A percentile compares a stretch with the other conserved stretches of the same genome.
Conservation (phyloP, 2,113 vertebrate genomes). For the Heterocephalus glaber region DNA sequence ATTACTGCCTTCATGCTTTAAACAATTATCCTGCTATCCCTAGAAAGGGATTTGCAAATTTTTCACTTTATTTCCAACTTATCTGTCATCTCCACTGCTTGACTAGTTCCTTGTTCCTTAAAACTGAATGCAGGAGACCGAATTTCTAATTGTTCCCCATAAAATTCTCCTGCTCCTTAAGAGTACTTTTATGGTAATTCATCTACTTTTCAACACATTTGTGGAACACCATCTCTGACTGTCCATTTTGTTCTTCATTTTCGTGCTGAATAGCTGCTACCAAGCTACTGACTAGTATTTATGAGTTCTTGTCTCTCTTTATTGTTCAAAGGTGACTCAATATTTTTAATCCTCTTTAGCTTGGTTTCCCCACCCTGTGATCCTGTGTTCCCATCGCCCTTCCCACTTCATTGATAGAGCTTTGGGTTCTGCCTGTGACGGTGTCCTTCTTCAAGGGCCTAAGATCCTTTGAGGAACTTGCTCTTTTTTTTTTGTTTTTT, state of each 20-base stretch:
- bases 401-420: neutral
- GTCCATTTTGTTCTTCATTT: neutral
- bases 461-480: neutral
- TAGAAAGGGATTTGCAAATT: constrained; percentile 31
- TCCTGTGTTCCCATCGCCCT: neutral
- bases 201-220: constrained; percentile 30
- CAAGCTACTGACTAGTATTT: neutral
- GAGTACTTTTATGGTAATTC: neutral
- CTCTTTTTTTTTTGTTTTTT: no score
- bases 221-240: neutral
- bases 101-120: constrained; percentile 36
- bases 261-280: neutral
- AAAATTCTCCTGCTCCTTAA: constrained; percentile 19
- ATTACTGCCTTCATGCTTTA: constrained; percentile 67
- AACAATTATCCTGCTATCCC: constrained; percentile 50
- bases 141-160: constrained; percentile 2
- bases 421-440: neutral
- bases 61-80: constrained; percentile 62
- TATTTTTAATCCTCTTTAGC: neutral
- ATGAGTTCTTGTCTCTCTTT: neutral
- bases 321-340: neutral
- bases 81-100: constrained; percentile 16
- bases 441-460: neutral
- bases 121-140: neutral
- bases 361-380: neutral